A percentile compares a stretch with the other conserved stretches of the same genome.
Evolutionary conservation across 2,888 invertebrate species (phyloP).

Genomic region (Hydrotaea cyrtoneurina): DNA sequence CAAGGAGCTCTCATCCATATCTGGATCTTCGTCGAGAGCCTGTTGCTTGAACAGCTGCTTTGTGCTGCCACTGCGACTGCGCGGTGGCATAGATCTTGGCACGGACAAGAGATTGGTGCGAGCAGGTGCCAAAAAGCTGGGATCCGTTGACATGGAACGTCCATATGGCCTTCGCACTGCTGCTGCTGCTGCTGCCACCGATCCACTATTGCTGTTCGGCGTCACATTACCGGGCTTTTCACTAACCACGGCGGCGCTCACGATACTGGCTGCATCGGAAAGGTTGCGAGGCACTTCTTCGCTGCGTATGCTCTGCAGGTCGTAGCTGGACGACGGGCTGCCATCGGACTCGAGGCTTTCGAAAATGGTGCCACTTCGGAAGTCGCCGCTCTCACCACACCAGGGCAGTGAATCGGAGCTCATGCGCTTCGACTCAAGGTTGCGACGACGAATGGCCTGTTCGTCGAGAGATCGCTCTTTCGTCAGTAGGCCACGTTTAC

Average conservation of each 20-base stretch:
- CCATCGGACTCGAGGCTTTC: constrained; percentile 80
- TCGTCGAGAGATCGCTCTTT: constrained; percentile 81
- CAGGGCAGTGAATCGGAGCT: constrained; percentile 80
- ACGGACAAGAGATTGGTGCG: constrained; percentile 77
- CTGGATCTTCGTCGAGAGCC: constrained; percentile 82
- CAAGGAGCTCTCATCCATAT: constrained; percentile 82
- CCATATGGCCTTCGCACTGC: constrained; percentile 74
- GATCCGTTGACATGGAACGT: constrained; percentile 79
- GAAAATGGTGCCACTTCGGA: constrained; percentile 79
- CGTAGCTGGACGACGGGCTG: constrained; percentile 74
- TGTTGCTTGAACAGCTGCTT: constrained; percentile 84
- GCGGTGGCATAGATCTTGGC: constrained; percentile 80
- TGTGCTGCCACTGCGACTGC: constrained; percentile 81
- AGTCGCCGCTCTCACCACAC: constrained; percentile 77
- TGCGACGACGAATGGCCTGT: constrained; percentile 82
- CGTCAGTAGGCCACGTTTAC: constrained; percentile 78
- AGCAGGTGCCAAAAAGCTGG: constrained; percentile 72
- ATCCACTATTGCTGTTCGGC: constrained; percentile 43
- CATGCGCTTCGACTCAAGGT: constrained; percentile 82
- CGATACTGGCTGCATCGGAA: constrained; percentile 67
- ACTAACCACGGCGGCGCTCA: constrained; percentile 69
- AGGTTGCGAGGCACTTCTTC: constrained; percentile 73
- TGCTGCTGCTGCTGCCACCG: no score
- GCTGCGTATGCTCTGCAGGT: constrained; percentile 77
- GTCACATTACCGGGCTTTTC: constrained; percentile 65